Evolutionary conservation across 2,113 vertebrate genomes (phyloP).

Genomic region (Gavialis gangeticus): DNA sequence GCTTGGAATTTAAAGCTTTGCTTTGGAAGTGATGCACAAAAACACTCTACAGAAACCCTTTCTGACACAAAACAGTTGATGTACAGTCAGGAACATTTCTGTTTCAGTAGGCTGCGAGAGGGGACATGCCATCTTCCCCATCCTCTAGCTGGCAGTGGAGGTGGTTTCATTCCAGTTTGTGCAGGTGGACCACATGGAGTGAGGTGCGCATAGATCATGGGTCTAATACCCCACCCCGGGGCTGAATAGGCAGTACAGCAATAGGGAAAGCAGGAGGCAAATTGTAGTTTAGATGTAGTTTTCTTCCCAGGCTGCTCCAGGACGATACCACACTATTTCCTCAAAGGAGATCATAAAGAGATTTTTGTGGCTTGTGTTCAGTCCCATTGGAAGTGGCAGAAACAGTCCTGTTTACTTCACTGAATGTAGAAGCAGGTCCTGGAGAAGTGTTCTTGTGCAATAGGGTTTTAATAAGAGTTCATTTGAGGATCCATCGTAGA

Average conservation of each 20-base stretch:
- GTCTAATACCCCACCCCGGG: neutral
- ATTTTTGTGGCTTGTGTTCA: neutral
- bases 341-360: neutral
- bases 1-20: constrained; percentile 22
- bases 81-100: constrained; percentile 12
- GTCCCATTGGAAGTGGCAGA: neutral
- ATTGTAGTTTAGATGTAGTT: neutral
- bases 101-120: neutral
- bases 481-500: too few species aligned
- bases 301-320: neutral
- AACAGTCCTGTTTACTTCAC: neutral
- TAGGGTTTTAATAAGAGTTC: too few species aligned
- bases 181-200: neutral
- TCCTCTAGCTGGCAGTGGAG: too few species aligned
- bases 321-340: neutral
- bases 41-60: neutral
- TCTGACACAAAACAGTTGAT: neutral
- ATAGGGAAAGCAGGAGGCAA: neutral
- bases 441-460: too few species aligned
- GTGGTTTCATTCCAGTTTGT: neutral
- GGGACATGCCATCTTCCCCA: too few species aligned
- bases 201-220: neutral
- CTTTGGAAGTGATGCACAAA: constrained; percentile 14
- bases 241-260: neutral
- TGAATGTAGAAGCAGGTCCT: neutral